Evolutionary conservation across 2,888 invertebrate species (phyloP).

Genomic region (Isotomurus palustris): DNA sequence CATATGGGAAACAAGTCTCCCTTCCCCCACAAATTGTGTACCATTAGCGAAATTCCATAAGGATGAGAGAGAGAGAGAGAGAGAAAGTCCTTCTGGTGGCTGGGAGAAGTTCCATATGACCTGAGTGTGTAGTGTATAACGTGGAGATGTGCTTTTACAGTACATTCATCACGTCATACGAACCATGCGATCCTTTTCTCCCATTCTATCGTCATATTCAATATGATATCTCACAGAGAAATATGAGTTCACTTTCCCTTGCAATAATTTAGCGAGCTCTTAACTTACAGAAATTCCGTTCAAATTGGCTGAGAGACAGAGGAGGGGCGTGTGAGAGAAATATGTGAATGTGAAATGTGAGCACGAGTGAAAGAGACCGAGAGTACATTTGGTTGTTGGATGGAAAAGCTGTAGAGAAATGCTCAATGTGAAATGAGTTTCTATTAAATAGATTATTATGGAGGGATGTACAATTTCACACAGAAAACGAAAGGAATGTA

Average conservation of each 20-base stretch:
- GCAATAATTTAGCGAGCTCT: not conserved
- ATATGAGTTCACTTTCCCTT: constrained; percentile 2
- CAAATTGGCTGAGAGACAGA: no score
- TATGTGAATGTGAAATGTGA: constrained; percentile 4
- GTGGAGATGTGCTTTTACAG: constrained; percentile 30
- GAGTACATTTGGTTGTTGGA: no score
- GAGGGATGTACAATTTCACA: not conserved
- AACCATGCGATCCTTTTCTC: not conserved
- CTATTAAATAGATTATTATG: constrained; percentile 10
- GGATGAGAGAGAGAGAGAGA: not conserved
- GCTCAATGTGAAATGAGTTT: constrained; percentile 5
- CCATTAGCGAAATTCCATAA: not conserved
- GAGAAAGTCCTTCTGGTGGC: not conserved
- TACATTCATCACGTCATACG: constrained; percentile 23
- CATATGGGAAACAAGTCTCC: no score
- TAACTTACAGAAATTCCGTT: not conserved
- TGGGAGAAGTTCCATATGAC: constrained; percentile 20
- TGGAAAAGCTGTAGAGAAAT: constrained; percentile 4
- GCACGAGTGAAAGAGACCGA: constrained; percentile 1
- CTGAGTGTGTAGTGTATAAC: not conserved
- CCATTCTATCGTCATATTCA: not conserved
- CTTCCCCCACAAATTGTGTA: no score
- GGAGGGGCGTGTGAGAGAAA: not conserved
- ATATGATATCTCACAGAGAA: not conserved
- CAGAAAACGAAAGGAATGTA: not conserved